A percentile compares a stretch with the other conserved stretches of the same genome.
These are phyloP conservation scores for Ptyas mucosa DNA, from an alignment of 2,113 vertebrate genomes.

Conservation along the genomic window DNA sequence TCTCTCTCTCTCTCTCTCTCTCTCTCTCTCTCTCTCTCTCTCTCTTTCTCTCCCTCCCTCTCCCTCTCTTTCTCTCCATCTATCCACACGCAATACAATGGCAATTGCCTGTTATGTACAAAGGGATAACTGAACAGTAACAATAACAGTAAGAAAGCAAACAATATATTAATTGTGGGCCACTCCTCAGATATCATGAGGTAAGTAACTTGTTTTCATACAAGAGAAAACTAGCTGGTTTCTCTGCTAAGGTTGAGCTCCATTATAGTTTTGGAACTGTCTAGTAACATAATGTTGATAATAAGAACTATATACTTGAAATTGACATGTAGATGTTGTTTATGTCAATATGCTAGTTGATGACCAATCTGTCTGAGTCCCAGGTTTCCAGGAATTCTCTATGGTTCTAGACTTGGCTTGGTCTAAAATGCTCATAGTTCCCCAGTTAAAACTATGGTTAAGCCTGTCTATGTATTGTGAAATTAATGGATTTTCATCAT, in stretches of 20 bases:
- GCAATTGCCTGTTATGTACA: conserved; percentile 32
- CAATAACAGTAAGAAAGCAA: conserved; percentile 27
- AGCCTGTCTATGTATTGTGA: background rate
- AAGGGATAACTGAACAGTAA: conserved; percentile 1
- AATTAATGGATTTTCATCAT: background rate
- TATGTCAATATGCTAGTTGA: background rate
- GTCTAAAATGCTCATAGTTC: background rate
- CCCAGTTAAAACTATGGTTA: background rate
- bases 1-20: too few relatives aligned
- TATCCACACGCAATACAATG: background rate
- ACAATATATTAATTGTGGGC: background rate
- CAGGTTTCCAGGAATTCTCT: background rate
- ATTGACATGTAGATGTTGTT: background rate
- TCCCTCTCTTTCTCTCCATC: too few relatives aligned
- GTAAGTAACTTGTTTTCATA: too few relatives aligned
- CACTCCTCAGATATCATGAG: too few relatives aligned
- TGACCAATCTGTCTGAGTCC: background rate
- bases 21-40: too few relatives aligned
- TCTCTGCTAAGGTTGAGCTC: background rate
- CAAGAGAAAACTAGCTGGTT: too few relatives aligned
- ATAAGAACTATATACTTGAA: background rate
- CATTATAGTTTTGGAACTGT: background rate
- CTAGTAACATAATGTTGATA: background rate
- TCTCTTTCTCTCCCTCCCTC: too few relatives aligned
- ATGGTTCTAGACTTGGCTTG: background rate